These are phyloP conservation scores for Panzeria rudis DNA, from an alignment of 2,888 invertebrate genomes.

Conservation along the genomic window DNA sequence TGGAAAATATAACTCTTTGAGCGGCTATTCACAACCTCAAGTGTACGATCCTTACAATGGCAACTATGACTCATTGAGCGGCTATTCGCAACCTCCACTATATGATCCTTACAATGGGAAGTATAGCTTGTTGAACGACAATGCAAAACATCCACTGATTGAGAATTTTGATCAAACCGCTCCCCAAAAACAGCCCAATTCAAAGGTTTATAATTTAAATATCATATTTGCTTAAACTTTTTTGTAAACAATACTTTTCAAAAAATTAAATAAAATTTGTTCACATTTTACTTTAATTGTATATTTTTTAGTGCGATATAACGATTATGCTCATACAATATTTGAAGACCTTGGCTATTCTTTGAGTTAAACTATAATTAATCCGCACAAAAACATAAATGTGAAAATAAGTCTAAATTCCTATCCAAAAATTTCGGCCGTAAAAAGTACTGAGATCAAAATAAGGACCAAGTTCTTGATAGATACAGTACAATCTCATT, in stretches of 20 bases:
- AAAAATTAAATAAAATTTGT: neutral
- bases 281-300: neutral
- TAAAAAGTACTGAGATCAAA: no score
- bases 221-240: neutral
- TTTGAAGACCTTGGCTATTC: no score
- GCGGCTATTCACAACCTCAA: neutral
- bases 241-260: neutral
- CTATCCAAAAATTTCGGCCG: no score
- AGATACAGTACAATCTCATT: no score
- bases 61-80: neutral
- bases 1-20: neutral
- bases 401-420: no score
- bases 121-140: neutral
- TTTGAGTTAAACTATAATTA: no score
- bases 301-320: neutral
- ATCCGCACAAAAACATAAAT: no score
- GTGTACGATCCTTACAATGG: neutral
- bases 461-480: no score
- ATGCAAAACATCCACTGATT: neutral
- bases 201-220: neutral
- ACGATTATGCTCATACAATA: no score
- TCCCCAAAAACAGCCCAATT: neutral
- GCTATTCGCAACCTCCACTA: neutral
- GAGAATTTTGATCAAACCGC: neutral
- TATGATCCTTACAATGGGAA: neutral